Evolutionary conservation across 2,888 invertebrate genomes (phyloP).

Genomic region (Hemicrepidius hirtus): DNA sequence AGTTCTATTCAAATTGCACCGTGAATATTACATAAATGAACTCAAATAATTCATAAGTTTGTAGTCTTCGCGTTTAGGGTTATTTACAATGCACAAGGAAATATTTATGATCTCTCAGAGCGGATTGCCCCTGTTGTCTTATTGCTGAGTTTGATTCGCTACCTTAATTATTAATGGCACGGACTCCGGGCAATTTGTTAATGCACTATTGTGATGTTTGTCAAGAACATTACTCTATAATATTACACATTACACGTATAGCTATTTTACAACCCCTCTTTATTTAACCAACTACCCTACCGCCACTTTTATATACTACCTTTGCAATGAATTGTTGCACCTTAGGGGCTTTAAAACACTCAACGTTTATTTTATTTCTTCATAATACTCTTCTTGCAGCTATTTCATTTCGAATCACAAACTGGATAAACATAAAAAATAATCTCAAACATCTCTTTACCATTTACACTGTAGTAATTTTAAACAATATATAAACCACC

Average conservation of each 20-base stretch:
- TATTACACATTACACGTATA: not conserved
- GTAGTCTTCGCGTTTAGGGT: slow-evolving; percentile 73
- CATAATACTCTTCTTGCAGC: too few relatives aligned
- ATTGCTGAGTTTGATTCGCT: slow-evolving; percentile 69
- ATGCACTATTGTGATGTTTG: slow-evolving; percentile 62
- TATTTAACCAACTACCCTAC: not conserved
- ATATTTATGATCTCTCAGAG: slow-evolving; percentile 74
- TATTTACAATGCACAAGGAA: slow-evolving; percentile 76
- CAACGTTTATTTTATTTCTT: too few relatives aligned
- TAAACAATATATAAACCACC: too few relatives aligned
- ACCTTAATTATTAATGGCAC: slow-evolving; percentile 66
- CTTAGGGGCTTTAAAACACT: too few relatives aligned
- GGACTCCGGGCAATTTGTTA: slow-evolving; percentile 66
- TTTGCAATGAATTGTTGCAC: too few relatives aligned
- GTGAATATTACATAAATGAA: slow-evolving; percentile 73
- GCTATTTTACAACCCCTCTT: not conserved
- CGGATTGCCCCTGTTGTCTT: slow-evolving; percentile 70
- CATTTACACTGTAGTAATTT: too few relatives aligned
- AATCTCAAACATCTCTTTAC: too few relatives aligned
- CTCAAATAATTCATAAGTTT: slow-evolving; percentile 73
- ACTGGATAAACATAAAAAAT: too few relatives aligned
- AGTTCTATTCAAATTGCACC: slow-evolving; percentile 73
- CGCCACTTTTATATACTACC: not conserved
- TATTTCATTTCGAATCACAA: too few relatives aligned
- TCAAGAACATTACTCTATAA: slow-evolving; percentile 19